Base-by-base conservation (phyloP, 2,888 invertebrate genomes). In the Pocota personata region DNA sequence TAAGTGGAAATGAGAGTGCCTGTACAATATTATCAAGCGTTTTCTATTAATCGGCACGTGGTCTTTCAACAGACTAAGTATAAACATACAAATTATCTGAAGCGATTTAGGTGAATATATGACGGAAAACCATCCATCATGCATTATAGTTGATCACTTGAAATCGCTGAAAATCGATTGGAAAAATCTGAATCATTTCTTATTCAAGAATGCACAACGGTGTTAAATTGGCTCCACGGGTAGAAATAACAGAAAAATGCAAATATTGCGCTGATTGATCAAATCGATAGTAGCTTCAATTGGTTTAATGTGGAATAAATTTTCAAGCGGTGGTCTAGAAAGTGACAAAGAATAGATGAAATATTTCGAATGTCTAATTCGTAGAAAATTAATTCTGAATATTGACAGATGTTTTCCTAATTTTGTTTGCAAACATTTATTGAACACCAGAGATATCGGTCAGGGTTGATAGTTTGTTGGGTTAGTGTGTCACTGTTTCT, bases 401-500 rank as follows among this genome's bases (percentile, higher is more conserved):
- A 27, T 52, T 14, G 2, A 40, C 55, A 57, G 40, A 43, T 48
- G 43, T 32, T 62, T 14, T 16, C 5, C 1, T 27, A 27, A 21
- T 19, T 57, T 58, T n/a, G n/a, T 58, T 52, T 24, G 50, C 30
- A 12, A 24, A 24, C 24, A 37, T 8, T 58, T 52, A n/a, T 55
- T 12, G 57, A 37, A 5, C 19, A 58, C 30, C 46, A 8, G 12
- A 35, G 48, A 84, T 57, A 14, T 84, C 50, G 83, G 83, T 75
- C 83, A 84, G 62, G 83, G 83, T 69, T 64, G 50, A 37, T 19
- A 52, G 43, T 71, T 58, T 58, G 10, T n/a, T 35, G 57, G 58
- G 37, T 77, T 48, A 50, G 50, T 67, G 50, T 77, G 76, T 50
- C 67, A 64, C 8, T 27, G 27, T 19, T 21, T 46, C 40, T 19